Conservation (phyloP, 2,797 vertebrate genomes). For the Pygocentrus nattereri region DNA sequence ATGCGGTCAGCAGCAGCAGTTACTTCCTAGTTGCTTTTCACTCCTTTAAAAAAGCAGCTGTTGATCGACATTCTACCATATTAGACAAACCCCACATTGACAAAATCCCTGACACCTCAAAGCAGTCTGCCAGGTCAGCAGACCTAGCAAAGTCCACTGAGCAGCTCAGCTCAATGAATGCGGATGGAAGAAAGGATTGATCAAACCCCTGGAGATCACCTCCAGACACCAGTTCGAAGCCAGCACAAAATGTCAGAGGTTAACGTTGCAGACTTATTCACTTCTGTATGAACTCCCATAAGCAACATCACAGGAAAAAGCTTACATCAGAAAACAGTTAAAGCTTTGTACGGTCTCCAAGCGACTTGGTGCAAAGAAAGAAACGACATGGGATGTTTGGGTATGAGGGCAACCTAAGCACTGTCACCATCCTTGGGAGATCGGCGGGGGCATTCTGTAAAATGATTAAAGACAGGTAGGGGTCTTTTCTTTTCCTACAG, state of each 20-base stretch:
- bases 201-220: constrained; percentile 33
- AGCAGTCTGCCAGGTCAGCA: constrained; percentile 42
- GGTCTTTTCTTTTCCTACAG: too few species aligned
- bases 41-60: background rate
- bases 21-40: background rate
- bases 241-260: constrained; percentile 52
- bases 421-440: too few species aligned
- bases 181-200: constrained; percentile 36
- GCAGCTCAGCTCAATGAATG: constrained; percentile 37
- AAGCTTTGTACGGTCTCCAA: background rate
- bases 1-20: too few species aligned
- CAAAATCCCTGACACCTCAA: constrained; percentile 40
- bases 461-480: too few species aligned
- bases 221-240: constrained; percentile 31
- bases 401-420: too few species aligned
- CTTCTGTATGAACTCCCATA: constrained; percentile 29
- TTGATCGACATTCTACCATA: background rate
- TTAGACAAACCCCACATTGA: constrained; percentile 18
- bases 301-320: constrained; percentile 40
- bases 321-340: constrained; percentile 13
- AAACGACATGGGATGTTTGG: background rate
- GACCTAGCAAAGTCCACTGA: constrained; percentile 35
- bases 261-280: constrained; percentile 53
- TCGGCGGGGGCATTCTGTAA: too few species aligned
- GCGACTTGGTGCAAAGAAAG: background rate